These are phyloP conservation scores for Andricus grossulariae DNA, from an alignment of 1,140 invertebrate species.

Conservation along the genomic window DNA sequence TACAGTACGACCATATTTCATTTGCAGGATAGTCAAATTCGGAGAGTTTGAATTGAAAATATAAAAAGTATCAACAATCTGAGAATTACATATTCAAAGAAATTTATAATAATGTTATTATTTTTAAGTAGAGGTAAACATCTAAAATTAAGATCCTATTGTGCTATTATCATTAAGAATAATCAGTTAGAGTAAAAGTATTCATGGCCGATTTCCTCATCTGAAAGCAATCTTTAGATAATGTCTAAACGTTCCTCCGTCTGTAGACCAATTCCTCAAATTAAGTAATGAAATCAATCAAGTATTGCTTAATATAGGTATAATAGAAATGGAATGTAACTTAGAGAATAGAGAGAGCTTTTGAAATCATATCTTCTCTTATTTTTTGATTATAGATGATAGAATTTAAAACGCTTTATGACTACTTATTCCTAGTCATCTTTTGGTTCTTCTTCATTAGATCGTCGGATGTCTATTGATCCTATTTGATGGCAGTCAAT, in stretches of 20 bases:
- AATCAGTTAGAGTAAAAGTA: conserved; percentile 7
- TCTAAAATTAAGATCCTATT: conserved; percentile 28
- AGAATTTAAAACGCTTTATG: no score
- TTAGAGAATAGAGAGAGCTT: no score
- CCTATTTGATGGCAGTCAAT: no score
- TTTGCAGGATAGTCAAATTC: conserved; percentile 47
- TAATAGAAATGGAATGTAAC: neutral
- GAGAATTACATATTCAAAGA: no score
- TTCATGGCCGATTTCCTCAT: conserved; percentile 29
- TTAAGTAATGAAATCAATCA: conserved; percentile 23
- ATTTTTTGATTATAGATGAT: no score
- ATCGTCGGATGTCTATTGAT: no score
- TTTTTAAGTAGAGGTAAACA: neutral
- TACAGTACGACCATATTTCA: conserved; percentile 28
- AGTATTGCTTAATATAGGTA: neutral
- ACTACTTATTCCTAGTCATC: no score
- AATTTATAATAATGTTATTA: neutral
- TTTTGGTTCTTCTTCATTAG: no score
- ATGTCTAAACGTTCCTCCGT: neutral
- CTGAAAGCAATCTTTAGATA: neutral
- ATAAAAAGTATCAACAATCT: neutral
- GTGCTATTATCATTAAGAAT: conserved; percentile 11
- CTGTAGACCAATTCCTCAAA: conserved; percentile 11
- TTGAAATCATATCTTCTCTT: no score
- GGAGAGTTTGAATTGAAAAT: neutral